Percentiles rank a stretch among this genome's conserved stretches.
These are phyloP conservation scores for Agrotis puta DNA, from an alignment of 2,888 invertebrate species.

Conservation along the genomic window DNA sequence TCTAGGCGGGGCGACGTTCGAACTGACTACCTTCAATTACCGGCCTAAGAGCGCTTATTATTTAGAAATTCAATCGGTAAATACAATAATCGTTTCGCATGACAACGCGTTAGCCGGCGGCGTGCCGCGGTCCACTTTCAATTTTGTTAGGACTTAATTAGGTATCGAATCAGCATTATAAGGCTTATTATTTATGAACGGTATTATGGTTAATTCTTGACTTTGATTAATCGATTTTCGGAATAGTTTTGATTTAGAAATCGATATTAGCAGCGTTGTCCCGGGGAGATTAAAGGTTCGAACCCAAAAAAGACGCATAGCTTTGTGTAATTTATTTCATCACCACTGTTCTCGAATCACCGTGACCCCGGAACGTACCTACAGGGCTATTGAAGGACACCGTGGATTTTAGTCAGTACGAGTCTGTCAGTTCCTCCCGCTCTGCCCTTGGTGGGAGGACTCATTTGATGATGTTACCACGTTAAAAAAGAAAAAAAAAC, in stretches of 20 bases:
- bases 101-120: conserved; percentile 76
- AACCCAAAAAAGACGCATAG: too few species aligned
- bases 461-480: too few species aligned
- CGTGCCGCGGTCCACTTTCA: conserved; percentile 66
- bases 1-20: conserved; percentile 75
- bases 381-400: too few species aligned
- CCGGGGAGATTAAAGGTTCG: too few species aligned
- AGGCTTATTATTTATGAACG: conserved; percentile 27
- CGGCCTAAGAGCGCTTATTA: conserved; percentile 83
- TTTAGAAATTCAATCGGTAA: conserved; percentile 85
- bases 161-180: conserved; percentile 39
- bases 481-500: too few species aligned
- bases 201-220: conserved; percentile 6
- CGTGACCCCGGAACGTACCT: too few species aligned
- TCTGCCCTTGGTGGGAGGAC: too few species aligned
- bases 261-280: too few species aligned
- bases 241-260: background rate
- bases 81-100: conserved; percentile 84
- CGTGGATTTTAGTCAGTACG: too few species aligned
- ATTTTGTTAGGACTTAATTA: conserved; percentile 65
- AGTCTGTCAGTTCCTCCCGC: too few species aligned
- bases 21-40: conserved; percentile 84
- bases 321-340: too few species aligned
- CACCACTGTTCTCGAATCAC: too few species aligned
- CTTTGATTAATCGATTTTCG: conserved; percentile 5